Evolutionary conservation across 2,113 vertebrate genomes (phyloP), one percentile per base, ranked within the genome.

Genomic region (Notarius quadriscutis): DNA sequence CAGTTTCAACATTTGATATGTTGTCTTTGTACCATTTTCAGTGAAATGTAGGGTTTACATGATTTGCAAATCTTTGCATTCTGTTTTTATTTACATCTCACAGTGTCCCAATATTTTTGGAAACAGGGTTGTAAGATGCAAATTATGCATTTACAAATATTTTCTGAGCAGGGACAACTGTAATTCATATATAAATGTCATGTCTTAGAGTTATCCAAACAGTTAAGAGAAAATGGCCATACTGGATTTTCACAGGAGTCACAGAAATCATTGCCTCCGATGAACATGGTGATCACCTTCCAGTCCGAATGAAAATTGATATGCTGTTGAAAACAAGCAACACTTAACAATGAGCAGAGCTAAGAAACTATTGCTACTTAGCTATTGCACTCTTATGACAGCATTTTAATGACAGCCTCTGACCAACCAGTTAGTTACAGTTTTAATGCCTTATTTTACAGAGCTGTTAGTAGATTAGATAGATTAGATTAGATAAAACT

Each of bases 251-350:
- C 90, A 92, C 98, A 99, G 89, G 94, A 94, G 85, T 95, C 95
- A 89, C 98, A 99, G 15, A 98, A 20, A 85, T 99, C 98, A 0
- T 94, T 96, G 88, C 89, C 90, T 85, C 98, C 97, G 4, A 98
- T 95, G 11, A 96, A 93, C 85, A 98, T 0, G 0, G 96, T 97
- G 94, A 99, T 96, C 90, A 99, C 83, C 90, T 99, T 99, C 98
- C 98, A 99, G 91, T 97, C 97, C 1, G 91, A 91, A 0, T 87
- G 20, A 88, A 98, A 97, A 90, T 96, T 86, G 41, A 98, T 93
- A 90, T 93, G 96, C 97, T 99, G 90, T 5, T 50, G 18, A 55
- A 57, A 72, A 71, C 67, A 83, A 30, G 11, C 34, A 51, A 30
- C 22, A 77, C 2, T 51, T 77, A 25, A 51, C 41, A 27, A 79